Conservation (phyloP, 2,888 invertebrate genomes). For the Drosophila setosimentum region DNA sequence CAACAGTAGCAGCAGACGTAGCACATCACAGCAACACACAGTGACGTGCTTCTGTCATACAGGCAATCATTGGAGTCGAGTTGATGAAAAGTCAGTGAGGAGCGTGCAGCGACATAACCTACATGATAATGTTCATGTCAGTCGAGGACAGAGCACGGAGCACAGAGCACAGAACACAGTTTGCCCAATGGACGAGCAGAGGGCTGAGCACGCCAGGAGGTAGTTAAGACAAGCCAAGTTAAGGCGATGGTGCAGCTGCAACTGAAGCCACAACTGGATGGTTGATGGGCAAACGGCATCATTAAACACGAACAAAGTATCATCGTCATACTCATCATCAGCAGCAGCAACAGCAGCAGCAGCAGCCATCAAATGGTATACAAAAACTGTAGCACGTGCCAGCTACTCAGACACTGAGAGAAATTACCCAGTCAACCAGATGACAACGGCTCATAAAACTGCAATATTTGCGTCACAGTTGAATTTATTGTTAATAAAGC, state of each 20-base stretch:
- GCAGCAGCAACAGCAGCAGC: slow-evolving; percentile 11
- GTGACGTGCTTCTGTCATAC: slow-evolving; percentile 57
- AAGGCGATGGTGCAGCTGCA: slow-evolving; percentile 41
- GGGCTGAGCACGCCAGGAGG: slow-evolving; percentile 1
- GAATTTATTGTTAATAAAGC: neutral
- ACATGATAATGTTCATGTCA: slow-evolving; percentile 70
- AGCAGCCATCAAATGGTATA: slow-evolving; percentile 53
- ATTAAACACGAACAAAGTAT: slow-evolving; percentile 81
- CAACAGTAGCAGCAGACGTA: slow-evolving; percentile 6
- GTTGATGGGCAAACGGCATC: slow-evolving; percentile 75
- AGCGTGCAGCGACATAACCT: slow-evolving; percentile 71
- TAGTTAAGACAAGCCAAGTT: slow-evolving; percentile 44
- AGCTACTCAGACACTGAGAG: slow-evolving; percentile 46
- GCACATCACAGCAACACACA: slow-evolving; percentile 7
- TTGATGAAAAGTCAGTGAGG: slow-evolving; percentile 73
- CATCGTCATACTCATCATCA: slow-evolving; percentile 66
- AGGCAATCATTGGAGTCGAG: slow-evolving; percentile 62
- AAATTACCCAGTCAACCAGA: slow-evolving; percentile 28
- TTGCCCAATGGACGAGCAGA: neutral
- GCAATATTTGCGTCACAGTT: neutral
- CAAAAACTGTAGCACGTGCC: slow-evolving; percentile 75
- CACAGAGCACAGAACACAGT: neutral
- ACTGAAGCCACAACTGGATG: slow-evolving; percentile 20
- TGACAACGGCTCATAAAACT: slow-evolving; percentile 1
- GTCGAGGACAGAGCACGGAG: slow-evolving; percentile 5